Evolutionary conservation across 2,888 invertebrate genomes (phyloP).

Genomic region (Aspidiotus destructor): DNA sequence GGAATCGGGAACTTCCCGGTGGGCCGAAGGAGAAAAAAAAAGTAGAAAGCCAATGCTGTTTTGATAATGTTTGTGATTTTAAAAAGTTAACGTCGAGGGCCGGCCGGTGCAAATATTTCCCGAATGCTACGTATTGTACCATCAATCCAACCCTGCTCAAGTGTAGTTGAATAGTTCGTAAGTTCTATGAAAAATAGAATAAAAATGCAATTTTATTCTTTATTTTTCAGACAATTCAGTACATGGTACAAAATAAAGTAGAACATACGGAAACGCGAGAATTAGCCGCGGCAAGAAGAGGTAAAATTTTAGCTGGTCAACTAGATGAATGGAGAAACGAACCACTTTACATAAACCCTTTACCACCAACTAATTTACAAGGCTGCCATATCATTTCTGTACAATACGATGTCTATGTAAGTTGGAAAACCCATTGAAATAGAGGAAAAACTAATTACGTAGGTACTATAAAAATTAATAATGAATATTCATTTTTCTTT

Average conservation of each 20-base stretch:
- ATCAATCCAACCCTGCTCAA: too few relatives aligned
- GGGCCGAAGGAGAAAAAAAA: too few relatives aligned
- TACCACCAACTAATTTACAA: conserved; percentile 86
- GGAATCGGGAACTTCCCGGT: too few relatives aligned
- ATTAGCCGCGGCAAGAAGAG: conserved; percentile 65
- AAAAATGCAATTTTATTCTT: neutral
- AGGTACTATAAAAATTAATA: too few relatives aligned
- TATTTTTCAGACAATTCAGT: conserved; percentile 65
- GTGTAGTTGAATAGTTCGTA: too few relatives aligned
- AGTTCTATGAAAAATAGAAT: too few relatives aligned
- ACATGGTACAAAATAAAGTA: conserved; percentile 74
- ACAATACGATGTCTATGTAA: conserved; percentile 83
- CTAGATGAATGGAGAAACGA: conserved; percentile 79
- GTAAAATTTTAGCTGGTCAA: conserved; percentile 70
- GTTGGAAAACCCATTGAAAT: conserved; percentile 41
- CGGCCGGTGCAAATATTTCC: too few relatives aligned
- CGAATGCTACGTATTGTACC: too few relatives aligned
- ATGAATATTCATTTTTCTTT: conserved; percentile 37
- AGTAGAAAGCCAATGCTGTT: too few relatives aligned
- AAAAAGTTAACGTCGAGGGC: too few relatives aligned
- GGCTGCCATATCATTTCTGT: conserved; percentile 90
- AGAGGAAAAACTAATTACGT: neutral
- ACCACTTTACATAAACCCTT: conserved; percentile 80
- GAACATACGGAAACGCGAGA: conserved; percentile 79
- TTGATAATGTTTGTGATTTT: too few relatives aligned